Percentiles rank a stretch among this genome's conserved stretches.
phyloP scores from a whole-genome alignment of 2,888 invertebrate species.

The Agriopis leucophaearia region DNA sequence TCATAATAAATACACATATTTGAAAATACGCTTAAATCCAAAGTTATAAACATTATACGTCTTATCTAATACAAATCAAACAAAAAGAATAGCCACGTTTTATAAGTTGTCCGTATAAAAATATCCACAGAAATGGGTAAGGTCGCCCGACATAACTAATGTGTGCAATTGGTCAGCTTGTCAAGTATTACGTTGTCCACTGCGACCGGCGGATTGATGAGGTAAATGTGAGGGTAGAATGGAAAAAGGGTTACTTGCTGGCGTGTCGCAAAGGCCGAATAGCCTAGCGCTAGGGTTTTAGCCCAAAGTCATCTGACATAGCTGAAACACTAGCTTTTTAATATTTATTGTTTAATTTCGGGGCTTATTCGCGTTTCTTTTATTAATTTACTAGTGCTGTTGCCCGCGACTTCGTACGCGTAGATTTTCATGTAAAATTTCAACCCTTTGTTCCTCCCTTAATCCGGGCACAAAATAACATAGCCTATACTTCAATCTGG shows the following conservation, averaged over 20 bases:
- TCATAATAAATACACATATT: not conserved
- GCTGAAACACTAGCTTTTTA: too few relatives aligned
- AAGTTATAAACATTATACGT: not conserved
- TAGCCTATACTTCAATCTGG: too few relatives aligned
- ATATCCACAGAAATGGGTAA: not conserved
- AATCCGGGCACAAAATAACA: too few relatives aligned
- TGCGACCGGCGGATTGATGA: constrained; percentile 21
- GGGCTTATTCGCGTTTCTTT: too few relatives aligned
- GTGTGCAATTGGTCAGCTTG: constrained; percentile 62
- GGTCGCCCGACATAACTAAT: constrained; percentile 45
- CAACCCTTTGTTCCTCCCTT: too few relatives aligned
- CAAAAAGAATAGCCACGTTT: not conserved
- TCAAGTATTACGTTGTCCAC: constrained; percentile 51
- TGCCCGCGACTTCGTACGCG: too few relatives aligned
- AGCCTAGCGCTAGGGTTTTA: too few relatives aligned
- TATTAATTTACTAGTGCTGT: too few relatives aligned
- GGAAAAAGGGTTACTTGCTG: constrained; percentile 8
- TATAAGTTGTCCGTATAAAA: constrained; percentile 12
- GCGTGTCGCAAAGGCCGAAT: too few relatives aligned
- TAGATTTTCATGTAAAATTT: too few relatives aligned
- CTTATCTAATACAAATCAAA: constrained; percentile 1
- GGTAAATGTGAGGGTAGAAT: not conserved
- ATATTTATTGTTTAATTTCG: too few relatives aligned
- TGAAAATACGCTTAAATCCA: not conserved
- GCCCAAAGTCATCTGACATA: too few relatives aligned